Evolutionary conservation across 2,888 invertebrate species (phyloP).

Genomic region (Diploptera punctata): DNA sequence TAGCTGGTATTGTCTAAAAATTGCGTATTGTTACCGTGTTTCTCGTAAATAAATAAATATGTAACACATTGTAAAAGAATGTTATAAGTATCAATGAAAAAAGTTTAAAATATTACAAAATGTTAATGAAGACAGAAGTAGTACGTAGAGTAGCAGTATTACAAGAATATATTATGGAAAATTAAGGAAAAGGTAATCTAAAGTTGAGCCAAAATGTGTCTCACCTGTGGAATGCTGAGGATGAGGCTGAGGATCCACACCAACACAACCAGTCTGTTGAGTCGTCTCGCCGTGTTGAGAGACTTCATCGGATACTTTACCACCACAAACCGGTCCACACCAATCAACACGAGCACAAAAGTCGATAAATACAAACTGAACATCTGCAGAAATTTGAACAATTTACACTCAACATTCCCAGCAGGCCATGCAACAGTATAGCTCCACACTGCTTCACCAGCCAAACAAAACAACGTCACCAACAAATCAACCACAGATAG

Average conservation of each 20-base stretch:
- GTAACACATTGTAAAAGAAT: too few relatives aligned
- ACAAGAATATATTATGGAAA: too few relatives aligned
- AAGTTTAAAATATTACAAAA: too few relatives aligned
- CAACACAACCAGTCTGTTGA: slow-evolving; percentile 68
- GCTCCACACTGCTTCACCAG: slow-evolving; percentile 82
- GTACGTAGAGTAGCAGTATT: too few relatives aligned
- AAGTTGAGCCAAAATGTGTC: too few relatives aligned
- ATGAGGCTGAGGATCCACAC: slow-evolving; percentile 77
- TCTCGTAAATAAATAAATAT: too few relatives aligned
- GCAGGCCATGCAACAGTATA: slow-evolving; percentile 83
- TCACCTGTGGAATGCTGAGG: slow-evolving; percentile 84
- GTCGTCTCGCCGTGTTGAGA: slow-evolving; percentile 68
- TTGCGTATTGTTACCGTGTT: too few relatives aligned
- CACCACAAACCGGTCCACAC: slow-evolving; percentile 80
- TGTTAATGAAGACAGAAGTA: too few relatives aligned
- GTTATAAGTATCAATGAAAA: too few relatives aligned
- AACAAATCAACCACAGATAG: slow-evolving; percentile 83
- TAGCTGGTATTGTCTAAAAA: too few relatives aligned
- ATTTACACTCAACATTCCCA: slow-evolving; percentile 77
- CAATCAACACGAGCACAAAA: slow-evolving; percentile 81
- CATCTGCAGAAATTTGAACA: slow-evolving; percentile 83
- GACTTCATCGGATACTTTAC: slow-evolving; percentile 81
- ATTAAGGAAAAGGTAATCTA: too few relatives aligned
- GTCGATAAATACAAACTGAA: slow-evolving; percentile 84
- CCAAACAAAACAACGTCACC: slow-evolving; percentile 81